A percentile compares a stretch with the other conserved stretches of the same genome.
phyloP scores from a whole-genome alignment of 2,797 vertebrate genomes.

The Antrozous pallidus region DNA sequence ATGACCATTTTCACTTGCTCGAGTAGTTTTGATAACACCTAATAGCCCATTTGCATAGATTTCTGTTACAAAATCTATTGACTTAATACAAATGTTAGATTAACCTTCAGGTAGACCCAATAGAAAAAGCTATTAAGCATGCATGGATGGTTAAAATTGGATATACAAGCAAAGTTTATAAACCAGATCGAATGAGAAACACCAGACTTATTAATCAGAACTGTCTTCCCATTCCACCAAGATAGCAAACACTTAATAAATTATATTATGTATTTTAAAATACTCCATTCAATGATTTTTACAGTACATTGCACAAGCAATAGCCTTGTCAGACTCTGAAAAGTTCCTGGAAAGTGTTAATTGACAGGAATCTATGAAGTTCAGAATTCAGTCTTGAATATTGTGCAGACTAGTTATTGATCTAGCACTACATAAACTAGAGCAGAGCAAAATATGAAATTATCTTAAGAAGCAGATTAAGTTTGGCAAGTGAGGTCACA shows the following conservation, averaged over 20 bases:
- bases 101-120: constrained; percentile 60
- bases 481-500: not conserved
- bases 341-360: constrained; percentile 57
- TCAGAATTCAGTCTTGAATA: constrained; percentile 45
- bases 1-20: not conserved
- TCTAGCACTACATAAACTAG: not conserved
- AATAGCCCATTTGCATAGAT: constrained; percentile 46
- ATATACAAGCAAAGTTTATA: constrained; percentile 61
- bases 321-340: constrained; percentile 38
- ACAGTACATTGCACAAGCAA: constrained; percentile 63
- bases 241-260: constrained; percentile 58
- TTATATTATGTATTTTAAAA: constrained; percentile 64
- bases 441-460: constrained; percentile 60
- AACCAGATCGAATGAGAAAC: constrained; percentile 67
- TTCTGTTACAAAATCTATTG: constrained; percentile 67
- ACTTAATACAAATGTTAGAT: constrained; percentile 62
- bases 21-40: constrained; percentile 56
- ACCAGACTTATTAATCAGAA: constrained; percentile 38
- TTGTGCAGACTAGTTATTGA: constrained; percentile 14
- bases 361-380: constrained; percentile 56
- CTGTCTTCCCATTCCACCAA: constrained; percentile 41
- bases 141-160: constrained; percentile 54
- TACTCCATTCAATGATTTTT: constrained; percentile 51
- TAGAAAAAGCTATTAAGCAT: constrained; percentile 59
- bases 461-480: constrained; percentile 48